Evolutionary conservation across 2,888 invertebrate genomes (phyloP), one percentile per base, ranked within the genome.

Genomic region (Ceraclea dissimilis): DNA sequence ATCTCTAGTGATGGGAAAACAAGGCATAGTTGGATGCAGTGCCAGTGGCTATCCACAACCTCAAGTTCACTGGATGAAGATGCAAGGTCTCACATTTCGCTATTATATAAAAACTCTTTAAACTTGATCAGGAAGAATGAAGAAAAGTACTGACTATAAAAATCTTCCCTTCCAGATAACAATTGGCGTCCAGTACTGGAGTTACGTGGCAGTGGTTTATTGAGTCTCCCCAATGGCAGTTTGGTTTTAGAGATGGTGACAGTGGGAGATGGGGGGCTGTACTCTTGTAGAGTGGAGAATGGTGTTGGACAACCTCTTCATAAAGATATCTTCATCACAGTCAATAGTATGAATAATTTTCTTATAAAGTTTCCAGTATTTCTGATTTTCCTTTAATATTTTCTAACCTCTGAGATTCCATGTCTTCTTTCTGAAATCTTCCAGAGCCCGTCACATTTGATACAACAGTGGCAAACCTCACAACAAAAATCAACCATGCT

Each of bases 31-130:
- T 43, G 82, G 85, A 51, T 91, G 91, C 70, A 83, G 84, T 63
- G 90, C 89, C 1, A 85, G 83, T 64, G 91, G 91, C 51, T 90
- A 86, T 69, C 91, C 91, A 10, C 81, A 83, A 63, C 90, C 90
- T 2, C 80, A 81, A 67, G 83, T 86, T 60, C 83, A 82, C 62
- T 87, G 87, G 87, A 82, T 86, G 71, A 86, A 86, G 68, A 87
- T 86, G 67, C 82, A 85, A 70, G 83, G 85, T 84, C n/a, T n/a
- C n/a, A n/a, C n/a, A n/a, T n/a, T n/a, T n/a, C n/a, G n/a, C n/a
- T n/a, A n/a, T n/a, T n/a, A n/a, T n/a, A n/a, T n/a, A n/a, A n/a
- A 73, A 72, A 74, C 8, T 26, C 16, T 49, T 49, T 11, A 10
- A 47, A 18, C 2, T 47, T 47, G 47, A 5, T 26, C 26, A 6